Conservation (phyloP, 2,888 invertebrate species). For the Linnaemya tessellans region DNA sequence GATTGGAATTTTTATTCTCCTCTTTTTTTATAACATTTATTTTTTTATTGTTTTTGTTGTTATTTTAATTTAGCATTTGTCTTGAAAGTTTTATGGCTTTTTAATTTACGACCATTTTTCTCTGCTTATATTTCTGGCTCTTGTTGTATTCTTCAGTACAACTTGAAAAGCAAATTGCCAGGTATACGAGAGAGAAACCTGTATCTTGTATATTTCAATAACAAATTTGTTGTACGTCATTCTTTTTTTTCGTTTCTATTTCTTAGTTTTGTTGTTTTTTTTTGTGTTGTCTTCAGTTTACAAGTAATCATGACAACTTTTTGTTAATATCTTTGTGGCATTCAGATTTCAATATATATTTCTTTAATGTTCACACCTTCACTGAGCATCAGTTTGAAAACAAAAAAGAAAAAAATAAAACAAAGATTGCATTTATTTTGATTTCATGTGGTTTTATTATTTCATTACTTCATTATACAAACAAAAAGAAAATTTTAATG, state of each 20-base stretch:
- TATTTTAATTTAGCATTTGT: slow-evolving; percentile 76
- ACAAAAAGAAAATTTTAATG: slow-evolving; percentile 37
- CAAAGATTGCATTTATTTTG: slow-evolving; percentile 59
- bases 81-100: slow-evolving; percentile 82
- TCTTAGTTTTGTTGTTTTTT: not conserved
- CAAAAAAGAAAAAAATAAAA: not conserved
- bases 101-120: slow-evolving; percentile 78
- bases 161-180: slow-evolving; percentile 45
- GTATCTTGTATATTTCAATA: slow-evolving; percentile 50
- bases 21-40: slow-evolving; percentile 41
- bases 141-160: slow-evolving; percentile 10
- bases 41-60: slow-evolving; percentile 49
- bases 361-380: slow-evolving; percentile 70
- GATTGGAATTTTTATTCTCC: slow-evolving; percentile 47
- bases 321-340: slow-evolving; percentile 28
- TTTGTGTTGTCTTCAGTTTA: not conserved
- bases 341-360: slow-evolving; percentile 36
- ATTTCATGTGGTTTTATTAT: slow-evolving; percentile 71
- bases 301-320: slow-evolving; percentile 37
- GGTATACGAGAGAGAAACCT: slow-evolving; percentile 52
- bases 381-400: slow-evolving; percentile 41
- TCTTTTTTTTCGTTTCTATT: slow-evolving; percentile 12
- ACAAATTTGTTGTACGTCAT: slow-evolving; percentile 48
- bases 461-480: slow-evolving; percentile 65
- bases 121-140: slow-evolving; percentile 23